A percentile compares a stretch with the other conserved stretches of the same genome.
phyloP scores from a whole-genome alignment of 2,113 vertebrate genomes.

The Sylvicapra grimmia region DNA sequence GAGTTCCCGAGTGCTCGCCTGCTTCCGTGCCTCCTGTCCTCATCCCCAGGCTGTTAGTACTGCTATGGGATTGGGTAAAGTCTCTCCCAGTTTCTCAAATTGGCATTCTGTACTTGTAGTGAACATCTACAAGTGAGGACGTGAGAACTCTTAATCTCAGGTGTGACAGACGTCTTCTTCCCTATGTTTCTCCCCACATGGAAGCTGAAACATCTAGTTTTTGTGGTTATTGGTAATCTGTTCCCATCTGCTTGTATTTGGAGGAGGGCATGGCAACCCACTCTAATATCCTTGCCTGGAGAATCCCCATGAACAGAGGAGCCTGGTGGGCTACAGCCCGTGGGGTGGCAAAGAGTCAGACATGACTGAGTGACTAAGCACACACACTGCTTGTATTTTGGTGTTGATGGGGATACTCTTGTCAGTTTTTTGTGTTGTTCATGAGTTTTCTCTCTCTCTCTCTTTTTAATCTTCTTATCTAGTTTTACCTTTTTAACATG shows the following conservation, averaged over 20 bases:
- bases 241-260: background rate
- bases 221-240: background rate
- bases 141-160: background rate
- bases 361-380: background rate
- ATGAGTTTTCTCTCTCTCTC: background rate
- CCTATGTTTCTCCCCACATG: background rate
- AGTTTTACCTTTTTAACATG: background rate
- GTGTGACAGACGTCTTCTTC: background rate
- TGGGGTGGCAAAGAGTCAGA: background rate
- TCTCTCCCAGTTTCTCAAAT: background rate
- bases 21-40: background rate
- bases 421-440: background rate
- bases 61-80: background rate
- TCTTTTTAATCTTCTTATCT: background rate
- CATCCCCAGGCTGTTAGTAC: background rate
- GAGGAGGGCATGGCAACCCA: background rate
- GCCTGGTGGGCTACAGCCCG: background rate
- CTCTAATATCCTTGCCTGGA: background rate
- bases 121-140: background rate
- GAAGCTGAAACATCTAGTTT: background rate
- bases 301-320: background rate
- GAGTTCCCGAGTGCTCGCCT: background rate
- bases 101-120: background rate
- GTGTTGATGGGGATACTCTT: background rate
- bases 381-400: background rate